Percentiles rank a stretch among this genome's conserved stretches.
Conservation (phyloP, 2,797 vertebrate genomes). For the Peromyscus nudipes region DNA sequence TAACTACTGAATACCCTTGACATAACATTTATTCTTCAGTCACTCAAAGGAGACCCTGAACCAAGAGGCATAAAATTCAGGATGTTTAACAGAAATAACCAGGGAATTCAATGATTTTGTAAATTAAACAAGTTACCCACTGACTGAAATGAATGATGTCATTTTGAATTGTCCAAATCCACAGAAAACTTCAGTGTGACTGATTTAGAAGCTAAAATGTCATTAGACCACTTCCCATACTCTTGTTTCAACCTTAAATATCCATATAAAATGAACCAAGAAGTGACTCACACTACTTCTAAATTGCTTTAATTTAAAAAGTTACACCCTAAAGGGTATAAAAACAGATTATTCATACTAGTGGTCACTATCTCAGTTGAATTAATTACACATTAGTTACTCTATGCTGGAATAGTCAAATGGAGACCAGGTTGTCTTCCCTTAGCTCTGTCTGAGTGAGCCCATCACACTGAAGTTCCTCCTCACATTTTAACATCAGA, state of each 20-base stretch:
- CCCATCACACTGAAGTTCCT: slow-evolving; percentile 33
- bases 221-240: slow-evolving; percentile 10
- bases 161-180: slow-evolving; percentile 48
- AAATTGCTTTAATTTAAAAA: slow-evolving; percentile 56
- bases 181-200: slow-evolving; percentile 58
- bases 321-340: slow-evolving; percentile 27
- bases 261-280: slow-evolving; percentile 54
- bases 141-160: slow-evolving; percentile 33
- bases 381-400: background rate
- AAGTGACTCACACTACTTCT: slow-evolving; percentile 46
- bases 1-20: background rate
- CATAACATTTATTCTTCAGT: slow-evolving; percentile 45
- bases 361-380: slow-evolving; percentile 24
- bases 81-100: slow-evolving; percentile 16
- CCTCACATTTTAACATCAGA: slow-evolving; percentile 24
- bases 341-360: slow-evolving; percentile 36
- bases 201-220: slow-evolving; percentile 30
- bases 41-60: slow-evolving; percentile 15
- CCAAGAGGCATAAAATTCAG: slow-evolving; percentile 46
- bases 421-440: slow-evolving; percentile 33
- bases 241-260: slow-evolving; percentile 33
- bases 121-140: slow-evolving; percentile 35
- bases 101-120: slow-evolving; percentile 15
- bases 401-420: slow-evolving; percentile 35
- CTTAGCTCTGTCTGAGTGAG: background rate